These are phyloP conservation scores for Tragelaphus scriptus DNA, from an alignment of 2,113 vertebrate species.

Conservation along the genomic window DNA sequence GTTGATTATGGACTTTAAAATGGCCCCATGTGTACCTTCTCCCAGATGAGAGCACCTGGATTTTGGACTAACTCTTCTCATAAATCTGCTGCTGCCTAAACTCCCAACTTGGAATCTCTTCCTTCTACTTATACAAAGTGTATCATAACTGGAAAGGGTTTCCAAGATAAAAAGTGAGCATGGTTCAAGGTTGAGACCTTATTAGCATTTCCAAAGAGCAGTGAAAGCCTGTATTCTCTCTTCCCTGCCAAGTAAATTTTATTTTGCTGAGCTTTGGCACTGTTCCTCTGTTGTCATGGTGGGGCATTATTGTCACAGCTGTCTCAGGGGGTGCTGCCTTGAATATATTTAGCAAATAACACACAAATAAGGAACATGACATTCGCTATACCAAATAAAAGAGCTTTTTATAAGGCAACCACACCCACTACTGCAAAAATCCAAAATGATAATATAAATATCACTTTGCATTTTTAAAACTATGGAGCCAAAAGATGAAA, in stretches of 20 bases:
- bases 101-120: neutral
- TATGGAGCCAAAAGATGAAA: neutral
- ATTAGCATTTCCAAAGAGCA: conserved; percentile 76
- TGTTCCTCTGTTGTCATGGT: conserved; percentile 57
- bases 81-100: neutral
- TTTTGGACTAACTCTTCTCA: conserved; percentile 27
- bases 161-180: conserved; percentile 73
- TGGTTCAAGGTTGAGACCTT: conserved; percentile 66
- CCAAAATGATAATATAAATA: neutral
- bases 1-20: neutral
- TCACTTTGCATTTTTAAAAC: conserved; percentile 26
- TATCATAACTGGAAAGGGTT: conserved; percentile 65
- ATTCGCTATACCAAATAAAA: neutral
- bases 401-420: neutral
- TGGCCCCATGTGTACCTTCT: conserved; percentile 43
- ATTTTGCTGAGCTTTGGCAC: conserved; percentile 60
- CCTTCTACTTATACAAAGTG: conserved; percentile 20
- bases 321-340: conserved; percentile 29
- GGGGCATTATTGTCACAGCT: conserved; percentile 58
- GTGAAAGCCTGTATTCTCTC: conserved; percentile 53
- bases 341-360: conserved; percentile 55
- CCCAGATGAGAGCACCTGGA: neutral
- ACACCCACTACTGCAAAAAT: neutral
- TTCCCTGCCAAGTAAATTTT: conserved; percentile 63
- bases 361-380: neutral